Conservation (phyloP, 2,113 vertebrate genomes). For the Lipophrys pholis region DNA sequence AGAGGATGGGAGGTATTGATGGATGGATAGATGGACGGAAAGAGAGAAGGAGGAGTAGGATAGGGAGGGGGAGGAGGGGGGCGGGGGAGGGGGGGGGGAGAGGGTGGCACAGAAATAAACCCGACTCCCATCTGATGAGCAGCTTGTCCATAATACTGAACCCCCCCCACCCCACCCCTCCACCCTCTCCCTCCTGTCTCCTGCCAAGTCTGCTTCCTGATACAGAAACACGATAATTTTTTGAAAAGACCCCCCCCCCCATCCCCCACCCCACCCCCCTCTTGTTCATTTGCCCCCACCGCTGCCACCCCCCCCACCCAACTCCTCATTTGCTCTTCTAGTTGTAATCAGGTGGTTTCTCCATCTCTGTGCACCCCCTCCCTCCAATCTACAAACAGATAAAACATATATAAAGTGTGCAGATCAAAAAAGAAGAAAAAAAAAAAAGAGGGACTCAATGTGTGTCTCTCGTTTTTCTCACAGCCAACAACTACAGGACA, state of each 20-base stretch:
- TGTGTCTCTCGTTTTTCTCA: conserved; percentile 75
- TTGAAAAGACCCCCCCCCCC: conserved; percentile 74
- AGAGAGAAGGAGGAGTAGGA: too few relatives aligned
- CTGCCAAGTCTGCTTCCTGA: conserved; percentile 81
- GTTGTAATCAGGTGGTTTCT: conserved; percentile 65
- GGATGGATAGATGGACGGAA: conserved; percentile 45
- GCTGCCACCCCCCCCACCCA: neutral
- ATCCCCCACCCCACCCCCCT: too few relatives aligned
- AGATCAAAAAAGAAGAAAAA: too few relatives aligned
- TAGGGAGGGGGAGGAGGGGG: too few relatives aligned
- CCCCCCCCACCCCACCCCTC: conserved; percentile 38
- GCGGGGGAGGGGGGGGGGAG: conserved; percentile 3
- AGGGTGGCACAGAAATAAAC: conserved; percentile 78
- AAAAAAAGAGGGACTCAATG: conserved; percentile 56
- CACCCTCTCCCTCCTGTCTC: too few relatives aligned
- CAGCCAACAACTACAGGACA: conserved; percentile 77
- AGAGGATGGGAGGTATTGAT: conserved; percentile 53
- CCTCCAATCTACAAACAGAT: conserved; percentile 19
- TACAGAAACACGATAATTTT: conserved; percentile 80
- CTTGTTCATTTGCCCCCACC: conserved; percentile 35
- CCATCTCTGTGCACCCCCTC: conserved; percentile 10
- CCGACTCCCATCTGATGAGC: conserved; percentile 86
- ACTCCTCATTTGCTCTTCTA: conserved; percentile 33
- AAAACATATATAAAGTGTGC: conserved; percentile 58
- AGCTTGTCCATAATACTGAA: conserved; percentile 85